Evolutionary conservation across 92 coral and sea anemone species (phyloP).

Genomic region (Ricordea florida): DNA sequence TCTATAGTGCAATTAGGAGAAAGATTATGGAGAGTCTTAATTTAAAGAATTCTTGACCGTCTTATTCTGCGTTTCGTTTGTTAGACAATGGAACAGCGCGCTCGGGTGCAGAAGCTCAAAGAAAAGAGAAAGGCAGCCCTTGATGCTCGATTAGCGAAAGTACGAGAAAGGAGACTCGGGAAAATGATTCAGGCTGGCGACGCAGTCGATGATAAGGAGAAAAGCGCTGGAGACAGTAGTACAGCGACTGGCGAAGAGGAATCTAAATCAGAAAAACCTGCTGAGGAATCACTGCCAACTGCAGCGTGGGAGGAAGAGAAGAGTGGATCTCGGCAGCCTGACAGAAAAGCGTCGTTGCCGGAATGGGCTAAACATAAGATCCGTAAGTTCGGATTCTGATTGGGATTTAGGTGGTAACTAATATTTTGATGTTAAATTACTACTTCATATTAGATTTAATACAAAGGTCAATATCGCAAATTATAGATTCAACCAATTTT

Average conservation of each 20-base stretch:
- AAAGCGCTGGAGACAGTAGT: background rate
- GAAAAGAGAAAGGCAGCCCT: constrained; percentile 93
- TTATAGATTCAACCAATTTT: no score
- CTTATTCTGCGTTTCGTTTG: background rate
- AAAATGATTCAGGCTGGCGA: constrained; percentile 69
- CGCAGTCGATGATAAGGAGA: constrained; percentile 9
- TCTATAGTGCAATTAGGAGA: no score
- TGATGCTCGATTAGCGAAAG: constrained; percentile 94
- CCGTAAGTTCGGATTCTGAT: no score
- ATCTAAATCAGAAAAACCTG: background rate
- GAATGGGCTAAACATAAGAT: constrained; percentile 89
- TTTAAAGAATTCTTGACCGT: background rate
- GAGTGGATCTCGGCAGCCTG: constrained; percentile 2
- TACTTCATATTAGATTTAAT: no score
- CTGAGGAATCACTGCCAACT: background rate
- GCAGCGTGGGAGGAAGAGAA: constrained; percentile 21
- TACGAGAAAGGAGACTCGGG: constrained; percentile 78
- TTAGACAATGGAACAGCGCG: constrained; percentile 91
- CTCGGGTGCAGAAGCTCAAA: constrained; percentile 80
- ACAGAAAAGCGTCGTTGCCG: constrained; percentile 47
- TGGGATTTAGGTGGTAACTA: no score
- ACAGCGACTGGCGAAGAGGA: background rate
- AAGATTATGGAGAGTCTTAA: no score
- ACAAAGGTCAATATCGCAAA: no score
- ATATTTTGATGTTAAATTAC: no score